These are phyloP conservation scores for Bombus superbus DNA, from an alignment of 1,140 invertebrate species.

Conservation along the genomic window DNA sequence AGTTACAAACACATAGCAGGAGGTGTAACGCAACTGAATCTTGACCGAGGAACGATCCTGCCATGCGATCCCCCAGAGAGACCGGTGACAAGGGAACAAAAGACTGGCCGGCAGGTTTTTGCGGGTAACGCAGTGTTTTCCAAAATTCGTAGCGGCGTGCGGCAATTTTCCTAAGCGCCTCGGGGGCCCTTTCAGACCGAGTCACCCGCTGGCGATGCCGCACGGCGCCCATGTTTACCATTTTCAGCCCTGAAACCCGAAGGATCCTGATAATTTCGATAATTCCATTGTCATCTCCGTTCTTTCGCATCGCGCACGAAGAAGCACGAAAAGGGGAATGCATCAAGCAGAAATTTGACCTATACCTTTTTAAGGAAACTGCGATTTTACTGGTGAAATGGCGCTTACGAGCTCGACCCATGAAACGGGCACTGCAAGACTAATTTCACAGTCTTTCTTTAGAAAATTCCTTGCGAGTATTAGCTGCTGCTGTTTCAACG, in stretches of 20 bases:
- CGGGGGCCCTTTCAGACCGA: slow-evolving; percentile 50
- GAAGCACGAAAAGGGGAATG: slow-evolving; percentile 37
- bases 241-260: slow-evolving; percentile 27
- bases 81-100: slow-evolving; percentile 75
- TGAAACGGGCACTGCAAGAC: background rate
- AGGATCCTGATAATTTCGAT: slow-evolving; percentile 58
- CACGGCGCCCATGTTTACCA: slow-evolving; percentile 26
- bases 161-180: slow-evolving; percentile 63
- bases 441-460: background rate
- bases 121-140: slow-evolving; percentile 69
- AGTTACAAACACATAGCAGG: background rate
- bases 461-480: background rate
- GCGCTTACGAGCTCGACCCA: background rate
- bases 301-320: slow-evolving; percentile 57
- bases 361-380: slow-evolving; percentile 25
- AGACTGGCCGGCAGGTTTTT: slow-evolving; percentile 50
- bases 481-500: too few species aligned
- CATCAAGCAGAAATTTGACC: slow-evolving; percentile 36
- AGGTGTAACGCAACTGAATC: slow-evolving; percentile 48
- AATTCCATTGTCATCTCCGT: slow-evolving; percentile 66
- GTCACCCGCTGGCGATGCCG: slow-evolving; percentile 42
- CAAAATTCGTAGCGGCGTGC: slow-evolving; percentile 68
- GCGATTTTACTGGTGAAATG: background rate
- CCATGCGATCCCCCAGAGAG: slow-evolving; percentile 40
- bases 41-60: slow-evolving; percentile 12